Base-by-base conservation (phyloP, 2,113 vertebrate genomes). In the Apodemus sylvaticus region DNA sequence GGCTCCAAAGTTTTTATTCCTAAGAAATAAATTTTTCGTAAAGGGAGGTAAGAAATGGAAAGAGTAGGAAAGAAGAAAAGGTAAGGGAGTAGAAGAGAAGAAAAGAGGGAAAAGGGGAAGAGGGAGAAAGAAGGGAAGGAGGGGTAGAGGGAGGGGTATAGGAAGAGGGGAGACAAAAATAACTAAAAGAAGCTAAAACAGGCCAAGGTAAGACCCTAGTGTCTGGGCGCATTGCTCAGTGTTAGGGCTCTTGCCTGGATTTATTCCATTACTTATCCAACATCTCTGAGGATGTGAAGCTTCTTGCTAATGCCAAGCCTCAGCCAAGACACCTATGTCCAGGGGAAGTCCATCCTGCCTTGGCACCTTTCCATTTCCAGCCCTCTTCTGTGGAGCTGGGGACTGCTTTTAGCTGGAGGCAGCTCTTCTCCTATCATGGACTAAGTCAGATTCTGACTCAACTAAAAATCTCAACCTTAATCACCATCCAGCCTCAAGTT, bases 181-280 rank as follows among this genome's bases (percentile, higher is more conserved):
- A 82, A 81, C n/a, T 45, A 58, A 20, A 89, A 81, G 86, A 51
- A 70, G 51, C 86, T 74, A 31, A 74, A 82, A 85, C 7, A 97
- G 19, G 6, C 13, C 87, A 62, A 51, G 45, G 48, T 77, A 89
- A 93, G 11, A 78, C 31, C 13, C 26, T 78, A 34, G 78, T 11
- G 17, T 31, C 68, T 78, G 7, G 34, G 42, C 55, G 36, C 0
- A 1, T 36, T 34, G 8, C 64, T 79, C 10, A n/a, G 13, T 24
- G 31, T 14, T 26, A n/a, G 34, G 14, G 66, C 34, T n/a, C 31
- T 19, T 20, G 31, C 62, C 34, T 26, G 34, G 64, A 11, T 16
- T 55, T 8, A 16, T 64, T 36, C 20, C 20, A 64, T 88, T 22
- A 76, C 17, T 14, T 36, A 53, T 0, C 55, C 3, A 24, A 10